Conservation (phyloP, 2,113 vertebrate genomes). For the Apteryx mantelli region DNA sequence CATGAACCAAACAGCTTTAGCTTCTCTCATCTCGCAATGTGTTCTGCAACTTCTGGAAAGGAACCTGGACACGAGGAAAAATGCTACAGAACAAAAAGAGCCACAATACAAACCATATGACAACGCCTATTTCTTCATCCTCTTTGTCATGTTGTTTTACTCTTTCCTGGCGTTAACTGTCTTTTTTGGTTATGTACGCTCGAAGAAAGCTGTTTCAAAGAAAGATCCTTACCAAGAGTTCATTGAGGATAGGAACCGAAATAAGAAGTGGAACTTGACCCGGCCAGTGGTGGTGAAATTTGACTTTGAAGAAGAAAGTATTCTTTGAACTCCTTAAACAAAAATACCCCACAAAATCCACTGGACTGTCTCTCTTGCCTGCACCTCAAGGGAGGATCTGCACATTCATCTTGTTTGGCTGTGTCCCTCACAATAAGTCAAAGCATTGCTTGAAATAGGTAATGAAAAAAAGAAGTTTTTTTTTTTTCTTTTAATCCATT, state of each 20-base stretch:
- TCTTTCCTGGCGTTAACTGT: conserved; percentile 87
- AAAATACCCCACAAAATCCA: conserved; percentile 36
- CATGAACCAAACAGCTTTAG: conserved; percentile 81
- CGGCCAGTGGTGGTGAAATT: conserved; percentile 76
- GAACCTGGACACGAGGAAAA: conserved; percentile 70
- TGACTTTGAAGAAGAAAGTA: conserved; percentile 89
- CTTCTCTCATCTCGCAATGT: conserved; percentile 78
- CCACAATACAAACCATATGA: conserved; percentile 85
- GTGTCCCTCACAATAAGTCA: conserved; percentile 11
- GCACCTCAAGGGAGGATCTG: conserved; percentile 17
- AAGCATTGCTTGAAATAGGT: conserved; percentile 48
- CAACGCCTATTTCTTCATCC: conserved; percentile 90
- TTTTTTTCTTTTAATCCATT: neutral
- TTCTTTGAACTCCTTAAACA: conserved; percentile 78
- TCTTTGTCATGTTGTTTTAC: conserved; percentile 93
- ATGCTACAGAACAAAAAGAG: conserved; percentile 72
- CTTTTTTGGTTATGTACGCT: conserved; percentile 85
- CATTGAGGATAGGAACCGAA: conserved; percentile 70
- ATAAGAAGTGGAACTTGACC: conserved; percentile 80
- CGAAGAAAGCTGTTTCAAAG: conserved; percentile 81
- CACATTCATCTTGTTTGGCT: neutral
- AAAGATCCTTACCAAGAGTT: conserved; percentile 87
- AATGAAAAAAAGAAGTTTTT: neutral
- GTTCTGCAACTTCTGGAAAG: conserved; percentile 83
- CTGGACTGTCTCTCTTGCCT: conserved; percentile 14